Base-by-base conservation (phyloP, 2,113 vertebrate species). In the Hippolais icterina region DNA sequence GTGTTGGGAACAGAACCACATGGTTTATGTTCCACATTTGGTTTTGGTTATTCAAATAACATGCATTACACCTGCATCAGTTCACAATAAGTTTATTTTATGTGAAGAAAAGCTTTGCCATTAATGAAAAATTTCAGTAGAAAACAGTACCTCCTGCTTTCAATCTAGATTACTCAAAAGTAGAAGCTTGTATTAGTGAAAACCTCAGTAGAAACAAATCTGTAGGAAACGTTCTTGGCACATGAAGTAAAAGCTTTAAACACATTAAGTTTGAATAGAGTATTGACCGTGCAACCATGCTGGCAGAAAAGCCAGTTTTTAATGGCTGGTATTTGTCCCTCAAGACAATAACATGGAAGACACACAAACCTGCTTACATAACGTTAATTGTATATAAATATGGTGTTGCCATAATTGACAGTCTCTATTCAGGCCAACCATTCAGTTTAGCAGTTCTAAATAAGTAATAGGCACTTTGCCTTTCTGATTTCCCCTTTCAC, bases 391-490 rank as follows among this genome's bases (percentile, higher is more conserved):
- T 96, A 97, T 97, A 98, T 99, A 99, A 99, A 99, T 98, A 98
- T 25, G 97, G 74, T 96, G 96, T 97, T 97, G 80, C 94, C 90
- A 97, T 96, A 95, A 94, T 86, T 89, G 88, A 94, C 95, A 96
- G 89, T 94, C 96, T 97, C 97, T 96, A 95, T 79, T 89, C 28
- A 91, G 94, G 94, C 84, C 96, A 95, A 90, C 89, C 64, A 91
- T 86, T 98, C 98, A 99, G 98, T 99, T 99, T 69, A 99, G 98
- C 93, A 99, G 98, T 98, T 99, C 99, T 98, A 99, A 98, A 96
- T 99, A 99, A 91, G 99, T 99, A 98, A 99, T 99, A 90, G 99
- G 99, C 97, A 99, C 99, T 98, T 99, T 99, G 97, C 99, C 99
- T 95, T 99, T 99, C 98, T 99, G 99, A 97, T 93, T 99, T 94